A percentile compares a stretch with the other conserved stretches of the same genome.
These are phyloP conservation scores for Leptinotarsa rubiginosa DNA, from an alignment of 2,888 invertebrate species.

Conservation along the genomic window DNA sequence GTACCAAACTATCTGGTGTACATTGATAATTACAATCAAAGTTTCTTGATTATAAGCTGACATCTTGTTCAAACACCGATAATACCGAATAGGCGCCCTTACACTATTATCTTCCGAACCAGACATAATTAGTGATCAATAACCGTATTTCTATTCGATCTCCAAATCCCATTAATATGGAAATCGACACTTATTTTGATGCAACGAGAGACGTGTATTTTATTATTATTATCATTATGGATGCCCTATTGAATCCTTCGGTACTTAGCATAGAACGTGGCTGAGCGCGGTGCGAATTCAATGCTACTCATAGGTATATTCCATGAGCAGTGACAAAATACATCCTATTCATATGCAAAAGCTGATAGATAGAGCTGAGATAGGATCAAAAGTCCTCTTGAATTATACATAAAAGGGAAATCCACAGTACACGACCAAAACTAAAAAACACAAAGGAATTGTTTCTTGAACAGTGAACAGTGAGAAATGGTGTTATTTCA, in stretches of 20 bases:
- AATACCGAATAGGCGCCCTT: background rate
- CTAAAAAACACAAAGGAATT: background rate
- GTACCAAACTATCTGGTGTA: no score
- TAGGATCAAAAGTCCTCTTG: conserved; percentile 3
- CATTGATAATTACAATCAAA: no score
- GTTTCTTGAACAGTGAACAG: background rate
- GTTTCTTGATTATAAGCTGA: background rate
- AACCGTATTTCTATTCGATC: background rate
- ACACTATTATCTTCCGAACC: background rate
- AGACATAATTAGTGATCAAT: background rate
- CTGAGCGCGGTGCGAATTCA: conserved; percentile 1
- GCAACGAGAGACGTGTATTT: background rate
- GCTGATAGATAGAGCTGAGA: conserved; percentile 8
- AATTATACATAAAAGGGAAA: conserved; percentile 2
- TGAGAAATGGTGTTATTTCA: no score
- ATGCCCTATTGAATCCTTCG: background rate
- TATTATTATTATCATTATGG: background rate
- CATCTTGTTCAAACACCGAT: background rate
- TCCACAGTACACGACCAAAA: background rate
- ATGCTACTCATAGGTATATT: background rate
- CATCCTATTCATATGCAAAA: conserved; percentile 35
- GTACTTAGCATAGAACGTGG: conserved; percentile 10
- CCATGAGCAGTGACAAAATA: conserved; percentile 32
- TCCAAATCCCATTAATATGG: background rate
- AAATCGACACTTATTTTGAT: background rate